Evolutionary conservation across 2,888 invertebrate genomes (phyloP).

Genomic region (Matsumyia berberina): DNA sequence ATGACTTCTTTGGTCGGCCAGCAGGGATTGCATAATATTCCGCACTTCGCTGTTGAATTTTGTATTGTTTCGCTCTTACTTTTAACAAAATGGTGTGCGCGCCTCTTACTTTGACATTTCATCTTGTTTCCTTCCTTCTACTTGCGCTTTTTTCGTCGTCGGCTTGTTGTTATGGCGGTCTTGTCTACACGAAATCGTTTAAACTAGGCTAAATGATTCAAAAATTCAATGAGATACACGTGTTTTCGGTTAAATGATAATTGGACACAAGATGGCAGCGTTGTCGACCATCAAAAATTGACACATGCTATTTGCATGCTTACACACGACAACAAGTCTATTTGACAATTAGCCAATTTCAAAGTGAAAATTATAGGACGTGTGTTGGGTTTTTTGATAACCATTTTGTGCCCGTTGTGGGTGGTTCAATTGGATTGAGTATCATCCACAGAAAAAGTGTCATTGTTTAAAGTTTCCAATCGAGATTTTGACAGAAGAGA

Average conservation of each 20-base stretch:
- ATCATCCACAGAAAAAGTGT: neutral
- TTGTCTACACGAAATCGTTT: constrained; percentile 6
- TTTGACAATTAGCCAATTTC: constrained; percentile 53
- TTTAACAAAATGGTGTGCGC: constrained; percentile 4
- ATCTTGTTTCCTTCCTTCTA: constrained; percentile 11
- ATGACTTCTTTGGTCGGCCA: constrained; percentile 42
- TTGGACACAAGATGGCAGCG: neutral
- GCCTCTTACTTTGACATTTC: constrained; percentile 41
- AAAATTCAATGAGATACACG: constrained; percentile 46
- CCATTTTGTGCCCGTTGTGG: no score
- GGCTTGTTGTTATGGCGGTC: neutral
- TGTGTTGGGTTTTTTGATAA: constrained; percentile 5
- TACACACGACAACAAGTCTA: constrained; percentile 11
- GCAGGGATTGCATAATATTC: constrained; percentile 40
- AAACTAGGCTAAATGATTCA: constrained; percentile 47
- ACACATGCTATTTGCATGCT: constrained; percentile 34
- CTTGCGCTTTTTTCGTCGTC: constrained; percentile 5
- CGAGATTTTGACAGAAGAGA: neutral
- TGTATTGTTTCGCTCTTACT: constrained; percentile 59
- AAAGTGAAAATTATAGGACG: constrained; percentile 47
- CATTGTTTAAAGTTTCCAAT: constrained; percentile 6
- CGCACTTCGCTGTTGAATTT: constrained; percentile 33
- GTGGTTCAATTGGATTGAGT: neutral
- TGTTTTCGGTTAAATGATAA: constrained; percentile 14
- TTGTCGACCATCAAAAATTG: constrained; percentile 27